Base-by-base conservation (phyloP, 2,888 invertebrate genomes). In the Copidosoma aretas region DNA sequence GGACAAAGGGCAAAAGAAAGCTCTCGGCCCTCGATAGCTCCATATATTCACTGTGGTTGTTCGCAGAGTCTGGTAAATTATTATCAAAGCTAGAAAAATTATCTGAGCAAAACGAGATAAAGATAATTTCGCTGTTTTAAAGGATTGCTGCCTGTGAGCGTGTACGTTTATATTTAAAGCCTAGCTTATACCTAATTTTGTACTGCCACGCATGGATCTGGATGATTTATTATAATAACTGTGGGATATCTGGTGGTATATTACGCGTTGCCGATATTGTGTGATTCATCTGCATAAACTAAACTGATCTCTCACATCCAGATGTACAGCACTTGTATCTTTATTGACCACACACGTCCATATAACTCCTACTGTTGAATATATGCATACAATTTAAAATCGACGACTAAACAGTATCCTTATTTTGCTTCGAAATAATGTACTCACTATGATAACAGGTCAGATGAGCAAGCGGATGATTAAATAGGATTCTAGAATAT, bases 221-320 rank as follows among this genome's bases (percentile, higher is more conserved):
- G 58, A 43, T 74, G 73, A 77, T 77, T 77, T 74, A 74, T 77
- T 75, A 74, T 76, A 78, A 79, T 79, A 77, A 79, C 75, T 71
- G 73, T 21, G 32, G 15, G 54, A 64, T 64, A n/a, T 22, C 60
- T 67, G 60, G 24, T 41, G 46, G 15, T 59, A 54, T 69, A 65
- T 52, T 24, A 22, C 49, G 4, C 39, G 52, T 15, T 53, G 51
- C 51, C 25, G 21, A 24, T 5, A n/a, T 46, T 12, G 17, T 15
- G 17, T 17, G 4, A 46, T 46, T 46, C 8, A 41, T 41, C n/a
- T n/a, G n/a, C n/a, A n/a, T n/a, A n/a, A n/a, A n/a, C n/a, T n/a
- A n/a, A n/a, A n/a, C n/a, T n/a, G 3, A 32, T 32, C 32, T 32
- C 32, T 32, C 32, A 5, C 32, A 8, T 32, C 32, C 8, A 32